Evolutionary conservation across 2,888 invertebrate genomes (phyloP).

Genomic region (Malthinus flaveolus): DNA sequence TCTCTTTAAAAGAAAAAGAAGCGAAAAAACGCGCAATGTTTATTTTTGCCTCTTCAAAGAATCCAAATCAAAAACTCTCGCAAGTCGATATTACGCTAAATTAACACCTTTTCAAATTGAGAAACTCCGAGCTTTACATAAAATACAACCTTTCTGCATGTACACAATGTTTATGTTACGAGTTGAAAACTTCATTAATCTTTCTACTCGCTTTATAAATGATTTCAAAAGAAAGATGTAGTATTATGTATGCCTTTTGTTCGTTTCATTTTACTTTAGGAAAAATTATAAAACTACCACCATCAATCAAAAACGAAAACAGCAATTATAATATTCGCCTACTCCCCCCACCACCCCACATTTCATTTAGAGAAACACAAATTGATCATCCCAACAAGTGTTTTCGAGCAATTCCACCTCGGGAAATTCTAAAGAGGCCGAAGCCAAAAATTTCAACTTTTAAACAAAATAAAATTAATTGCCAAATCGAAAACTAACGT

Average conservation of each 20-base stretch:
- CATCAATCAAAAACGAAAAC: slow-evolving; percentile 2
- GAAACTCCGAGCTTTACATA: background rate
- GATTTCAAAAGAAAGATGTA: slow-evolving; percentile 3
- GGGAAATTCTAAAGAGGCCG: background rate
- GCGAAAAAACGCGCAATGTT: too few species aligned
- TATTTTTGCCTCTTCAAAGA: too few species aligned
- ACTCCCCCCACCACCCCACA: background rate
- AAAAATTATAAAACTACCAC: background rate
- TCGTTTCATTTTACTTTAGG: background rate
- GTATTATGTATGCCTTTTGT: slow-evolving; percentile 3
- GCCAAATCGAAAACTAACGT: background rate
- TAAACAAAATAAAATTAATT: slow-evolving; percentile 1
- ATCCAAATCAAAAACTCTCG: too few species aligned
- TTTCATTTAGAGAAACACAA: background rate
- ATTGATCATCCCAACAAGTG: background rate
- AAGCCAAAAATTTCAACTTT: background rate
- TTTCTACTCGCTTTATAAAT: background rate
- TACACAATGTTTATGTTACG: background rate
- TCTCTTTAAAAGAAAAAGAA: background rate
- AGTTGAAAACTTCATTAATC: slow-evolving; percentile 4
- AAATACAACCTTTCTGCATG: background rate
- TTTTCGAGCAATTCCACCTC: background rate
- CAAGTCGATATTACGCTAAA: too few species aligned
- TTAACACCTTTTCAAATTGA: too few species aligned
- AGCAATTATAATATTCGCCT: background rate